A percentile compares a stretch with the other conserved stretches of the same genome.
Evolutionary conservation across 2,113 vertebrate species (phyloP).

Genomic region (Gallinago jamesoni): DNA sequence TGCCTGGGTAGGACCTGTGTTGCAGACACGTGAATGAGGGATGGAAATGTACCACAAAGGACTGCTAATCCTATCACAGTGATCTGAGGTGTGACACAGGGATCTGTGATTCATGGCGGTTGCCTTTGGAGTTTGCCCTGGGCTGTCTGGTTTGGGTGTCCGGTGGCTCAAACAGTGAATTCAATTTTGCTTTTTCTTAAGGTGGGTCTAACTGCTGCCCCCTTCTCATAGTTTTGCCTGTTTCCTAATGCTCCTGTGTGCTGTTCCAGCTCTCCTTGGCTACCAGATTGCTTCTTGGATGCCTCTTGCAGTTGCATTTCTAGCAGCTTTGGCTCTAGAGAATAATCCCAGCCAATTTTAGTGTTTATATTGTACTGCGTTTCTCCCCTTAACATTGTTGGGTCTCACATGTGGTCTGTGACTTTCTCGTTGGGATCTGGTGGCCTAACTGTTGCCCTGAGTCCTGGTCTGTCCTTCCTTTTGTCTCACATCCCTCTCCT

Average conservation of each 20-base stretch:
- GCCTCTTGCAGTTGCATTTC: neutral
- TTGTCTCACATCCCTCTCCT: neutral
- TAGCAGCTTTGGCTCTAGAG: neutral
- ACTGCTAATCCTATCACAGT: neutral
- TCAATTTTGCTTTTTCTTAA: neutral
- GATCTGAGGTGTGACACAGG: neutral
- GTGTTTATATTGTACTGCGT: neutral
- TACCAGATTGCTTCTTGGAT: neutral
- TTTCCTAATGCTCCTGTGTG: neutral
- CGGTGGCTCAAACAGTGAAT: neutral
- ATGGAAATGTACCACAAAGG: neutral
- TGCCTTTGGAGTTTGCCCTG: neutral
- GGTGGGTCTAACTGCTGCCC: neutral
- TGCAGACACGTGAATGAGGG: neutral
- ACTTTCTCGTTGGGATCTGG: neutral
- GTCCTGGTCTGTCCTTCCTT: neutral
- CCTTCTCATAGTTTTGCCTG: rapidly evolving
- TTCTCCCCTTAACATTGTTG: neutral
- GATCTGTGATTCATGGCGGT: neutral
- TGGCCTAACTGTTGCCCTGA: neutral
- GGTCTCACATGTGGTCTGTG: neutral
- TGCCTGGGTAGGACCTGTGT: neutral
- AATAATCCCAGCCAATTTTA: neutral
- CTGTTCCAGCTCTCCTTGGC: neutral
- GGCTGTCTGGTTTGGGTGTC: neutral